phyloP scores from a whole-genome alignment of 2,797 vertebrate genomes.

The Ispidina lecontei region DNA sequence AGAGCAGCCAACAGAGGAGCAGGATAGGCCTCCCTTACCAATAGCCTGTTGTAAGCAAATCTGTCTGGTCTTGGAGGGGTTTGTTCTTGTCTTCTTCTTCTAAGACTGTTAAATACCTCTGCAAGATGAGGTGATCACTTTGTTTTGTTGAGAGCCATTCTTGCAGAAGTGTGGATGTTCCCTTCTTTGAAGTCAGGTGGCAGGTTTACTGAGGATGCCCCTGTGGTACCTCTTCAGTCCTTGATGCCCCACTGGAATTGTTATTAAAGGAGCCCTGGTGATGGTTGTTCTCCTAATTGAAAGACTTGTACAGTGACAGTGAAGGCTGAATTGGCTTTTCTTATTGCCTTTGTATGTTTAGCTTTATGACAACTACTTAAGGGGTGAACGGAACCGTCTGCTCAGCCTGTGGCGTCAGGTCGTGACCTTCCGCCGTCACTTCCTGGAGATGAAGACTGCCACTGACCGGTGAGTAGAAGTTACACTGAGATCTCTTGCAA shows the following conservation, averaged over 20 bases:
- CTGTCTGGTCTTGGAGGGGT: not conserved
- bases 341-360: constrained; percentile 58
- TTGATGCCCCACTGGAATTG: not conserved
- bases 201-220: not conserved
- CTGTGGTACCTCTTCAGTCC: not conserved
- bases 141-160: not conserved
- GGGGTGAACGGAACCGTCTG: constrained; percentile 80
- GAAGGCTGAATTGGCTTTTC: not conserved
- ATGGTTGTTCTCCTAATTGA: not conserved
- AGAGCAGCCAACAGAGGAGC: not conserved
- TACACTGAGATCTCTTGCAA: not conserved
- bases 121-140: not conserved
- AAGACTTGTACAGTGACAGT: not conserved
- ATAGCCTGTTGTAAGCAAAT: not conserved
- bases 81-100: not conserved
- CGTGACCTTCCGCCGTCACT: constrained; percentile 85
- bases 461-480: constrained; percentile 84
- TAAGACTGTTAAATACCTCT: not conserved
- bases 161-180: not conserved
- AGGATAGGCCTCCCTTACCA: not conserved
- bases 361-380: constrained; percentile 74
- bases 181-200: no score
- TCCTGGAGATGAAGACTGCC: constrained; percentile 86
- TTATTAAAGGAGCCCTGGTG: not conserved
- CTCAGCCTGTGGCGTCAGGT: constrained; percentile 86